phyloP scores from a whole-genome alignment of 2,113 vertebrate species.

The Crotalus tigris region DNA sequence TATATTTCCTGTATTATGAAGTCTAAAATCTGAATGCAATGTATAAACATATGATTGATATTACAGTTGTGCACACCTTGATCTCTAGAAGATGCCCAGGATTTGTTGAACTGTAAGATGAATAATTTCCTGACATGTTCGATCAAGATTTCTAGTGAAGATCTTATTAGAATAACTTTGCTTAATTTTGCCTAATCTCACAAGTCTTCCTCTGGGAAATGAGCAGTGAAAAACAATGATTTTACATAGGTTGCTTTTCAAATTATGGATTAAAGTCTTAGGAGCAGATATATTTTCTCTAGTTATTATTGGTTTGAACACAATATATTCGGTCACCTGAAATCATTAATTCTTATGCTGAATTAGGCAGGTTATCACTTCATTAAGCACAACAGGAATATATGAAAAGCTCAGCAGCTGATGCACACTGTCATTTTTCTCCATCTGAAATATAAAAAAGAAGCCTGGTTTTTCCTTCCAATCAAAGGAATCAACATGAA shows the following conservation, averaged over 20 bases:
- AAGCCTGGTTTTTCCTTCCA: neutral
- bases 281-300: neutral
- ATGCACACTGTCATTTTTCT: conserved; percentile 14
- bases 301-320: neutral
- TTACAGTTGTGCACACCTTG: neutral
- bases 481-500: neutral
- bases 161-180: neutral
- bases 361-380: neutral
- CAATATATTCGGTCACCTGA: neutral
- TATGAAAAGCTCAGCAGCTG: neutral
- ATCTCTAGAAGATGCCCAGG: neutral
- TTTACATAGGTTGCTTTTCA: neutral
- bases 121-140: neutral
- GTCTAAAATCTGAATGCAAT: neutral
- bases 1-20: neutral
- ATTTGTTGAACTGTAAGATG: neutral
- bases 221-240: neutral
- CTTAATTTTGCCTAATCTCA: neutral
- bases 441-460: neutral
- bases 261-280: neutral
- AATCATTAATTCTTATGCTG: neutral
- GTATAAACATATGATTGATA: neutral
- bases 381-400: neutral
- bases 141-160: neutral
- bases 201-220: neutral